Evolutionary conservation across 2,797 vertebrate species (phyloP).

Genomic region (Nyctibius grandis): DNA sequence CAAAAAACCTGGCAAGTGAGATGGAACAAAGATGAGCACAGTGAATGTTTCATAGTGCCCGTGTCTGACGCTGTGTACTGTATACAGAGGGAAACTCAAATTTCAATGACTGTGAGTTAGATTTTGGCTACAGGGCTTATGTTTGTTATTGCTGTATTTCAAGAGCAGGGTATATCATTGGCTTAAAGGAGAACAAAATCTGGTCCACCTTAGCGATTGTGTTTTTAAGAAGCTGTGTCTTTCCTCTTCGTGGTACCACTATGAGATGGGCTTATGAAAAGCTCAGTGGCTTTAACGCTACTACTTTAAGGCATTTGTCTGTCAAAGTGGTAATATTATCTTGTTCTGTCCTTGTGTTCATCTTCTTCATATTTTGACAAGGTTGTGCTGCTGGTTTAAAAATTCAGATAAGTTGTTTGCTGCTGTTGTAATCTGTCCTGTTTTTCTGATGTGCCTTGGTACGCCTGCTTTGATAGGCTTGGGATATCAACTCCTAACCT

Average conservation of each 20-base stretch:
- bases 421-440: not conserved
- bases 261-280: not conserved
- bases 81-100: not conserved
- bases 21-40: not conserved
- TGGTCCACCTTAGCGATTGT: not conserved
- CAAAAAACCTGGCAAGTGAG: not conserved
- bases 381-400: not conserved
- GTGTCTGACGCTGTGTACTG: not conserved
- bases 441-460: not conserved
- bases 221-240: not conserved
- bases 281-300: not conserved
- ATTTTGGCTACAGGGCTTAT: not conserved
- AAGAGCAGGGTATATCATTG: not conserved
- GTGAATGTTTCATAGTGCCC: fast-evolving
- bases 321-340: not conserved
- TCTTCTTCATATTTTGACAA: not conserved
- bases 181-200: not conserved
- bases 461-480: not conserved
- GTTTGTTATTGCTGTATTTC: not conserved
- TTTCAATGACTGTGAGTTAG: not conserved
- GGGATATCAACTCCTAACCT: not conserved
- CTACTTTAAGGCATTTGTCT: not conserved
- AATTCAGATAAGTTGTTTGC: not conserved
- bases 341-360: not conserved
- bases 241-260: not conserved